These are phyloP conservation scores for Calyptommatus sinebrachiatus DNA, from an alignment of 2,113 vertebrate species.

Conservation along the genomic window DNA sequence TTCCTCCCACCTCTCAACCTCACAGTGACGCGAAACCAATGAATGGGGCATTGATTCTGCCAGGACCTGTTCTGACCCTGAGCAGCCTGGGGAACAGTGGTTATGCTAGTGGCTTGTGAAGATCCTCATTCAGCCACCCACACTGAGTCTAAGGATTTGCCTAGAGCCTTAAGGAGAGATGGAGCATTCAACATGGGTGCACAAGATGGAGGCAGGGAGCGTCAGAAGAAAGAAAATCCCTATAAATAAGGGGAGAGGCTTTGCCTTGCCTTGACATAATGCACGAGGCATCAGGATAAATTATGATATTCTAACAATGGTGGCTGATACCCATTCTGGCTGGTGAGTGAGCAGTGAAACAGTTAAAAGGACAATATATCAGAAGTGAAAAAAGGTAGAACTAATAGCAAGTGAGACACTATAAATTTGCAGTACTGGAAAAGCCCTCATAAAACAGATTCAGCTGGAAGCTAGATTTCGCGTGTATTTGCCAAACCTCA, in stretches of 20 bases:
- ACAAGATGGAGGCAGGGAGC: neutral
- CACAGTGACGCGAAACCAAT: constrained; percentile 16
- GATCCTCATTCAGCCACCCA: constrained; percentile 21
- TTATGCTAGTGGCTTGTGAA: neutral
- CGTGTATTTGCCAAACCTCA: no score
- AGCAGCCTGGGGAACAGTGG: neutral
- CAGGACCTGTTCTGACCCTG: neutral
- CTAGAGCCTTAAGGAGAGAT: neutral
- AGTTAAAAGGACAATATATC: no score
- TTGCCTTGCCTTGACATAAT: neutral
- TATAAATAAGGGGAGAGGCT: neutral
- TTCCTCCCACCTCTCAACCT: constrained; percentile 30
- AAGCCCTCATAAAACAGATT: no score
- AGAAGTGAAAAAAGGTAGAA: no score
- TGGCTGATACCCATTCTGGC: no score
- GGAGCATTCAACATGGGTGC: neutral
- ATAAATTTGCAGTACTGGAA: no score
- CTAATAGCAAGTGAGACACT: no score
- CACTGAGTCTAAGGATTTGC: constrained; percentile 2
- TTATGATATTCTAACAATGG: neutral
- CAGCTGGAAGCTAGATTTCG: no score
- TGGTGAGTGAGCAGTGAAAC: no score
- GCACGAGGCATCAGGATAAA: neutral
- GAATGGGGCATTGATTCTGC: constrained; percentile 29
- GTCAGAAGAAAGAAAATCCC: neutral